Percentiles rank a stretch among this genome's conserved stretches.
Conservation (phyloP, 2,113 vertebrate species). For the Corvus hawaiiensis region DNA sequence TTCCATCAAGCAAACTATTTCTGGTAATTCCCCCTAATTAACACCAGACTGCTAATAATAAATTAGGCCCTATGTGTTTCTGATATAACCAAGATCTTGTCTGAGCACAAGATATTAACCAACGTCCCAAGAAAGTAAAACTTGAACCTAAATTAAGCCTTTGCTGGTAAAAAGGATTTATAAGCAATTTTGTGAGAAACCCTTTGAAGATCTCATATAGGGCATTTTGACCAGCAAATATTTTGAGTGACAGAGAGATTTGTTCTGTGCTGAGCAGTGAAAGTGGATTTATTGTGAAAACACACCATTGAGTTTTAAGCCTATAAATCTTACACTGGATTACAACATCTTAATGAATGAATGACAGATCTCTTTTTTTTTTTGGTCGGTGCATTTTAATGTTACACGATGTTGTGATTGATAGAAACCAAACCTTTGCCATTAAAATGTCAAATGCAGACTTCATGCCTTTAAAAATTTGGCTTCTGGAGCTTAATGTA, state of each 20-base stretch:
- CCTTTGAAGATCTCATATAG: conserved; percentile 71
- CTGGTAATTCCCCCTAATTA: conserved; percentile 84
- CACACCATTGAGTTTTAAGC: conserved; percentile 66
- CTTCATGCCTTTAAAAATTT: conserved; percentile 72
- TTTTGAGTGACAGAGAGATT: conserved; percentile 62
- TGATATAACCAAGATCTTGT: conserved; percentile 85
- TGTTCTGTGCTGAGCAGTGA: conserved; percentile 67
- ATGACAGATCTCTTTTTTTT: conserved; percentile 74
- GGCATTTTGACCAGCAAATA: conserved; percentile 67
- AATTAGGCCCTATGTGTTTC: conserved; percentile 76
- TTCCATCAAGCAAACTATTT: conserved; percentile 79
- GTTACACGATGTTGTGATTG: conserved; percentile 72
- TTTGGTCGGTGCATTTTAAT: conserved; percentile 72
- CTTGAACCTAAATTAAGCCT: conserved; percentile 71
- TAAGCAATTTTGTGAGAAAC: conserved; percentile 64
- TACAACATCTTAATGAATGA: conserved; percentile 78
- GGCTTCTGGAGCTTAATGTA: conserved; percentile 80
- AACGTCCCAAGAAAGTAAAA: conserved; percentile 67
- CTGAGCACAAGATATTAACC: conserved; percentile 67
- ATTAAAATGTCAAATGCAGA: conserved; percentile 75
- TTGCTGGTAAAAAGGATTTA: conserved; percentile 72
- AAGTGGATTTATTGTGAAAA: conserved; percentile 77
- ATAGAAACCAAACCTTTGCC: conserved; percentile 77
- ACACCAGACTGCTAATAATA: conserved; percentile 81
- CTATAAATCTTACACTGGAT: conserved; percentile 76